Conservation (phyloP, 2,113 vertebrate species). For the Trogon surrucura region DNA sequence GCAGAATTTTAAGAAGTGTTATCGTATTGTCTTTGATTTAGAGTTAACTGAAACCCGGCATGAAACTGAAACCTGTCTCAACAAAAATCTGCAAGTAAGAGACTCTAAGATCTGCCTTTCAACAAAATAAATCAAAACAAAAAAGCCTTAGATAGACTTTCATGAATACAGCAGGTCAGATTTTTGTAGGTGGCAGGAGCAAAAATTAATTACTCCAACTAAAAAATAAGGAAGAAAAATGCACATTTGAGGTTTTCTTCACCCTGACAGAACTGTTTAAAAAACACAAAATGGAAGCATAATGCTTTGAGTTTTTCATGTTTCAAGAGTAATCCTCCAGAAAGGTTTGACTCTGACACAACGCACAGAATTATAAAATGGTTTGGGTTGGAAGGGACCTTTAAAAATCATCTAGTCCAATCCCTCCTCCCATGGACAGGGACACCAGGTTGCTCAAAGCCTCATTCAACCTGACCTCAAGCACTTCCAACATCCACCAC, state of each 20-base stretch:
- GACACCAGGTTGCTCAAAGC: not conserved
- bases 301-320: not conserved
- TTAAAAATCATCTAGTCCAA: not conserved
- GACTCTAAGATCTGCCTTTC: not conserved
- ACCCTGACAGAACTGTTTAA: not conserved
- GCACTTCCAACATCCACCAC: not conserved
- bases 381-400: not conserved
- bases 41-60: not conserved
- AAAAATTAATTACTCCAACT: not conserved
- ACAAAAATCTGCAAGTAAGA: not conserved
- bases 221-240: not conserved
- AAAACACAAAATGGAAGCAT: not conserved
- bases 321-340: not conserved
- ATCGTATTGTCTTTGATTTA: not conserved
- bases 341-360: not conserved
- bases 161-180: not conserved
- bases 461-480: not conserved
- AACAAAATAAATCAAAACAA: not conserved
- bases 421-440: not conserved
- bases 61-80: not conserved
- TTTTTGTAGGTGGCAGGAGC: not conserved
- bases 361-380: not conserved
- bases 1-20: not conserved
- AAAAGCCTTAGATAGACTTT: not conserved
- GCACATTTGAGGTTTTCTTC: not conserved